Evolutionary conservation across 2,888 invertebrate genomes (phyloP), one percentile per base, ranked within the genome.

Genomic region (Silvanus unidentatus): DNA sequence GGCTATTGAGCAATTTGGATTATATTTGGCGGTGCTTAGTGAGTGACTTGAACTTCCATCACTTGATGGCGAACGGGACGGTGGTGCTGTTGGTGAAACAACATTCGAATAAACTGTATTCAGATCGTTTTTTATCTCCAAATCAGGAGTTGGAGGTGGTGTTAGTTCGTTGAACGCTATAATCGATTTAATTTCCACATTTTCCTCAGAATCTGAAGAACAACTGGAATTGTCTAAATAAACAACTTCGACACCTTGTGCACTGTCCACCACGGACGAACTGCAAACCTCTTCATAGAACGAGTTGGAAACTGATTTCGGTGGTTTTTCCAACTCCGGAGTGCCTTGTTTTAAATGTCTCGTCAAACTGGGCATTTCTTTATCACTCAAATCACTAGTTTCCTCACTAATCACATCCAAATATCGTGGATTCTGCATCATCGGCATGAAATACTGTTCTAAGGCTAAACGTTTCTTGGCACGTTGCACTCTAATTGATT

Each of bases 331-430:
- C 13, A 52, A 42, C 45, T 65, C 65, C 9, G 63, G 64, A 30
- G 64, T 63, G 5, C 64, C 58, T 49, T 58, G 61, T 49, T 63
- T 64, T 9, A 58, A 36, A 27, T 59, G 47, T 6, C 46, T 44
- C 6, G 52, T 56, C 6, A 77, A 51, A 22, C 53, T 54, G 1
- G 54, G 46, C 10, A 52, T 50, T 47, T 70, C 69, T 39, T 54
- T 74, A 52, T 79, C 75, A 52, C 81, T 81, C 3, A 79, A 75
- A 59, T 84, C 82, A 58, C 85, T 85, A 2, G 79, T 79, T 73
- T 88, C 88, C 69, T 88, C 88, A 59, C 82, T 81, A 53, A 88
- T 88, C 4, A 84, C 86, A 62, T 86, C 87, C 60, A 88, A 73
- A 53, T 79, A 83, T 63, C 85, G 77, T 9, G 82, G 81, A 59